Evolutionary conservation across 2,113 vertebrate genomes (phyloP).

Genomic region (Budorcas taxicolor): DNA sequence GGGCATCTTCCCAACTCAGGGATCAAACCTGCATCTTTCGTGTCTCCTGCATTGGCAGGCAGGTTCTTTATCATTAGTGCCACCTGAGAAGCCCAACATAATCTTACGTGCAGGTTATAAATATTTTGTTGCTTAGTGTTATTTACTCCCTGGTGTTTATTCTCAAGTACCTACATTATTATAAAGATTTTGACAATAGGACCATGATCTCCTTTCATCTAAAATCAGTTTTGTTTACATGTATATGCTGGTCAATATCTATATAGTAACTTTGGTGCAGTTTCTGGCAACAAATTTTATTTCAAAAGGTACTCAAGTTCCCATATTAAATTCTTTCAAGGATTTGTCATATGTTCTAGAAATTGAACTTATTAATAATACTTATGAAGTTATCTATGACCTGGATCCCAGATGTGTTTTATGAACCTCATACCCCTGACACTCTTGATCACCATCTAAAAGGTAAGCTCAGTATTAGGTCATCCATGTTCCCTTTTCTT

Average conservation of each 20-base stretch:
- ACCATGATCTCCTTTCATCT: background rate
- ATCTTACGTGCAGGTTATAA: background rate
- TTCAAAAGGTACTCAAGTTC: background rate
- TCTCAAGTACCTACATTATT: background rate
- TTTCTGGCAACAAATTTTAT: background rate
- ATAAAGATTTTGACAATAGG: background rate
- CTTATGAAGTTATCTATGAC: background rate
- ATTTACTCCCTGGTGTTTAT: background rate
- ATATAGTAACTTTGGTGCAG: background rate
- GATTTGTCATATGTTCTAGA: background rate
- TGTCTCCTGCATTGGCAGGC: background rate
- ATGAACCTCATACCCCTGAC: background rate
- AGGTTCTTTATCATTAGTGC: background rate
- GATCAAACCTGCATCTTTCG: background rate
- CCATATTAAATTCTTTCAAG: background rate
- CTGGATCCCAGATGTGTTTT: background rate
- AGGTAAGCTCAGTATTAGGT: background rate
- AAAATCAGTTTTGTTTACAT: background rate
- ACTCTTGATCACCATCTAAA: background rate
- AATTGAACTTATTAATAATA: background rate
- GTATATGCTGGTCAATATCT: background rate
- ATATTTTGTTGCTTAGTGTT: background rate
- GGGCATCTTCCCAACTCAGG: fast-evolving
- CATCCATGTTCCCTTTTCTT: background rate
- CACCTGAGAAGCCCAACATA: background rate